These are phyloP conservation scores for Polymixis flavicincta DNA, from an alignment of 2,888 invertebrate genomes.

Conservation along the genomic window DNA sequence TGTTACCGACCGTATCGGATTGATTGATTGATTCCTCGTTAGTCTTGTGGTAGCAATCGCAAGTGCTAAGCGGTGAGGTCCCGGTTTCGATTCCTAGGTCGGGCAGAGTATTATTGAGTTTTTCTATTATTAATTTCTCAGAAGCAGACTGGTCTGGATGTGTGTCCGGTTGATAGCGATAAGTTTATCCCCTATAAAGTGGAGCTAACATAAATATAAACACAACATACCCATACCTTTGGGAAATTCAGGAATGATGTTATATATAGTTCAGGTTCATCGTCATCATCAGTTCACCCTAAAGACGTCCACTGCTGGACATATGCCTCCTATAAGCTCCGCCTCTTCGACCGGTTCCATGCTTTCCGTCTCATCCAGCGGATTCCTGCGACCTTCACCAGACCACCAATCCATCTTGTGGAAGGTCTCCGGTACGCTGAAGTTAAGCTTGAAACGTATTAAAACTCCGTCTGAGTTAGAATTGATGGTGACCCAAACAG, in stretches of 20 bases:
- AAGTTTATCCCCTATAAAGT: neutral
- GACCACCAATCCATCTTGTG: no score
- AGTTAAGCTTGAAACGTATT: neutral
- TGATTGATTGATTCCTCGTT: slow-evolving; percentile 33
- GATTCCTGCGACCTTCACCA: no score
- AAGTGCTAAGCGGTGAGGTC: neutral
- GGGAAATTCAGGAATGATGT: neutral
- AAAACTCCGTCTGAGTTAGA: neutral
- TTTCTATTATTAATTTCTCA: neutral
- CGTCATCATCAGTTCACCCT: no score
- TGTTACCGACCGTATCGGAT: neutral
- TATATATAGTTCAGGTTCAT: neutral
- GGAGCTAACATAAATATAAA: neutral
- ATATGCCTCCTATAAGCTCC: no score
- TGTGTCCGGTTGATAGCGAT: neutral
- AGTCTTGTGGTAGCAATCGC: neutral
- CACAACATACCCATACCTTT: neutral
- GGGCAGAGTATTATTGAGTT: neutral
- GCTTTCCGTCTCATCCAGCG: no score
- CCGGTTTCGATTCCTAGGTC: neutral
- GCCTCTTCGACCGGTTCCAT: no score
- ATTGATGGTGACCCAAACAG: neutral
- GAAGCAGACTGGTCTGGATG: neutral
- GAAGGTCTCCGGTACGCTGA: no score
- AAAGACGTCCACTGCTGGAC: no score